Percentiles rank a stretch among this genome's conserved stretches.
These are phyloP conservation scores for Xylocampa areola DNA, from an alignment of 2,888 invertebrate species.

Conservation along the genomic window DNA sequence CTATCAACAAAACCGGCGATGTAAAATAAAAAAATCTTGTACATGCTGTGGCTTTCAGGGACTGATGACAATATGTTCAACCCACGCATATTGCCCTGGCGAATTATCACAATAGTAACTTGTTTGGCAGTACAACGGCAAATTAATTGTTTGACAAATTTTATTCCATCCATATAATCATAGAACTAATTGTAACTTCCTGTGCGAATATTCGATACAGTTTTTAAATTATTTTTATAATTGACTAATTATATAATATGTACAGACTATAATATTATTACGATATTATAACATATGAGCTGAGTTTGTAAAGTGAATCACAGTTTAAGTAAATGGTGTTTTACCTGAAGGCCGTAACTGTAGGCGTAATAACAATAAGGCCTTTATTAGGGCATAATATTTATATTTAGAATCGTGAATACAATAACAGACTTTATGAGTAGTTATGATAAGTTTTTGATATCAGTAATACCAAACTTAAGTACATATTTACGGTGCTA, in stretches of 20 bases:
- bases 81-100: constrained; percentile 31
- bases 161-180: constrained; percentile 60
- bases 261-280: constrained; percentile 68
- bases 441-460: constrained; percentile 57
- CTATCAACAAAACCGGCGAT: constrained; percentile 1
- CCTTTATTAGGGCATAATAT: constrained; percentile 68
- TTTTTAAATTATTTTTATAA: constrained; percentile 63
- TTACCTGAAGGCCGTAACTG: constrained; percentile 77
- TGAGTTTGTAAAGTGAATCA: constrained; percentile 86
- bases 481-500: constrained; percentile 76
- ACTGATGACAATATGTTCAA: constrained; percentile 1
- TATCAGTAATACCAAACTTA: constrained; percentile 77
- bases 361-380: constrained; percentile 76
- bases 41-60: constrained; percentile 11
- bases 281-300: constrained; percentile 72
- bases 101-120: constrained; percentile 52
- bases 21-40: no score
- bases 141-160: constrained; percentile 48
- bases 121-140: constrained; percentile 60
- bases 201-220: constrained; percentile 71
- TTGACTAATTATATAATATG: constrained; percentile 71
- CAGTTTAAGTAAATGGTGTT: constrained; percentile 85
- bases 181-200: constrained; percentile 62
- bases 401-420: constrained; percentile 72
- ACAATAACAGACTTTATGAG: constrained; percentile 64